phyloP scores from a whole-genome alignment of 2,888 invertebrate species.

The Macaria notata region DNA sequence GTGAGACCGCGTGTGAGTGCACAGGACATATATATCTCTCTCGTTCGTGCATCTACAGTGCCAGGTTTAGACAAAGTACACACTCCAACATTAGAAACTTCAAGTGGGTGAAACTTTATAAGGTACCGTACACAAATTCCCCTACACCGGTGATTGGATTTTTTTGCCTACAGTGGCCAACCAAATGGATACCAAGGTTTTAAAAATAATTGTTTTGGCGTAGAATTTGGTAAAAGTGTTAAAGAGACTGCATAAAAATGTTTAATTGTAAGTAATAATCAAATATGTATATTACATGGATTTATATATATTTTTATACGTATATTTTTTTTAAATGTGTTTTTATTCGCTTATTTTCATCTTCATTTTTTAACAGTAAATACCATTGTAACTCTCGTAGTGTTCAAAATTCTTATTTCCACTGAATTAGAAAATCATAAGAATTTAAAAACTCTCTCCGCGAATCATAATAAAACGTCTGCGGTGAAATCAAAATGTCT shows the following conservation, averaged over 20 bases:
- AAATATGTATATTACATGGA: no score
- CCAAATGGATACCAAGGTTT: conserved; percentile 45
- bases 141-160: conserved; percentile 58
- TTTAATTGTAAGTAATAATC: no score
- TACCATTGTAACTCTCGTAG: no score
- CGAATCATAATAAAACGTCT: conserved; percentile 1
- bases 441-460: neutral
- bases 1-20: conserved; percentile 38
- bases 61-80: conserved; percentile 60
- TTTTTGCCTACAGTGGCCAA: conserved; percentile 65
- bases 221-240: no score
- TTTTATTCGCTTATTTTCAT: no score
- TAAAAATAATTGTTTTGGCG: no score
- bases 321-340: no score
- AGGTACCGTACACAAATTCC: conserved; percentile 82
- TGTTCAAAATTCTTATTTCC: no score
- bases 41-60: conserved; percentile 55
- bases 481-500: conserved; percentile 3
- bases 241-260: no score
- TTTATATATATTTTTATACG: no score
- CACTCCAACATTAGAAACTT: conserved; percentile 45
- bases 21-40: conserved; percentile 29
- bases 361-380: no score
- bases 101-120: conserved; percentile 82
- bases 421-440: no score